A percentile compares a stretch with the other conserved stretches of the same genome.
phyloP scores from a whole-genome alignment of 1,140 invertebrate genomes.

The Hycleus phaleratus region DNA sequence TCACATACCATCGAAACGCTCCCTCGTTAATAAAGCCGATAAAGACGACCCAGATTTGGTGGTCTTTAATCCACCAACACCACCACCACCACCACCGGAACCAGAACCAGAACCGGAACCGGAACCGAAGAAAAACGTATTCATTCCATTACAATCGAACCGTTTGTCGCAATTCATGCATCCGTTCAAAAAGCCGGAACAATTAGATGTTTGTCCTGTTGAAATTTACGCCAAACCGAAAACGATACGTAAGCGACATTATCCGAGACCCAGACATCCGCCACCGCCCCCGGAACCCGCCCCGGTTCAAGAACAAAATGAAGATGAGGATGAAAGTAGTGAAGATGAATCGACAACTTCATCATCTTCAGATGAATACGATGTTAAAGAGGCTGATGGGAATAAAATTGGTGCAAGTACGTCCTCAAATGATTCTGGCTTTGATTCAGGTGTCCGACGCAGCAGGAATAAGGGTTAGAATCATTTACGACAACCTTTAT shows the following conservation, averaged over 20 bases:
- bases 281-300: conserved; percentile 4
- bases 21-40: conserved; percentile 34
- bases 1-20: conserved; percentile 33
- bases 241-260: conserved; percentile 33
- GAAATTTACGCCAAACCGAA: conserved; percentile 39
- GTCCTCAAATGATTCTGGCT: conserved; percentile 53
- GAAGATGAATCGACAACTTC: conserved; percentile 10
- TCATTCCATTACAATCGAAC: conserved; percentile 38
- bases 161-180: conserved; percentile 36
- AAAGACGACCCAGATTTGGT: conserved; percentile 35
- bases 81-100: conserved; percentile 21
- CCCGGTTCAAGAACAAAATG: conserved; percentile 18
- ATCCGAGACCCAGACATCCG: conserved; percentile 26
- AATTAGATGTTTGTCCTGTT: conserved; percentile 33
- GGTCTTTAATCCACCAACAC: conserved; percentile 30
- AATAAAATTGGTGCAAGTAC: conserved; percentile 47
- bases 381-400: conserved; percentile 42
- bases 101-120: conserved; percentile 25
- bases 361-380: conserved; percentile 26
- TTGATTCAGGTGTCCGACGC: conserved; percentile 48
- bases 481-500: conserved; percentile 13
- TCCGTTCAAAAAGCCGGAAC: conserved; percentile 36
- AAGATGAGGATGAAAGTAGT: conserved; percentile 19
- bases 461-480: conserved; percentile 37
- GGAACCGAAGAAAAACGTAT: conserved; percentile 21